A percentile compares a stretch with the other conserved stretches of the same genome.
These are phyloP conservation scores for Nesometra sesokonis DNA, from an alignment of 35 echinoderm and acorn worm genomes.

Conservation along the genomic window DNA sequence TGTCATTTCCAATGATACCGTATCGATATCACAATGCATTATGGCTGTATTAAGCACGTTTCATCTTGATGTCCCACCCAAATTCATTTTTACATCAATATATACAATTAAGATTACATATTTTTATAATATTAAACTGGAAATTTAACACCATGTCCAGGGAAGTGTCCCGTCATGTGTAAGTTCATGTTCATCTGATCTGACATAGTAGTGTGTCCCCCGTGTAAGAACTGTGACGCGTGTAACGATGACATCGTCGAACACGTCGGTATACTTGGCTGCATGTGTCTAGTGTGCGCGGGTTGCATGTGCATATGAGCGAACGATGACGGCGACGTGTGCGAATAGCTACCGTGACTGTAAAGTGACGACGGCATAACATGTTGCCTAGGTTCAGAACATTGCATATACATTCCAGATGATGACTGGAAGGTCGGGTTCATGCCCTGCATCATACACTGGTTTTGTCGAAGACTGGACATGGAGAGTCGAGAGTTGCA, in stretches of 20 bases:
- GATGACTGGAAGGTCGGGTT: background rate
- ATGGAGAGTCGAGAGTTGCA: background rate
- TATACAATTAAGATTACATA: no score
- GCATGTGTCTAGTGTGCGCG: background rate
- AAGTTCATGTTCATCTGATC: constrained; percentile 9
- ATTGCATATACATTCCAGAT: background rate
- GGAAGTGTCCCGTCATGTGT: constrained; percentile 12
- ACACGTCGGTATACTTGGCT: constrained; percentile 8
- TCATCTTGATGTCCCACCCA: no score
- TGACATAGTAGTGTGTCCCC: background rate
- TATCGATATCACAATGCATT: no score
- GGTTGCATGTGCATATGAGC: background rate
- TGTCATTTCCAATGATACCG: no score
- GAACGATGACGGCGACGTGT: background rate
- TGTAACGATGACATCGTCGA: background rate
- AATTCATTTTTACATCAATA: no score
- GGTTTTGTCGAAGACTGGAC: background rate
- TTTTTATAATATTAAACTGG: background rate
- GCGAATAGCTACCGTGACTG: background rate
- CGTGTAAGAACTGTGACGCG: background rate
- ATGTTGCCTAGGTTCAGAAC: background rate
- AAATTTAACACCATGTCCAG: constrained; percentile 6
- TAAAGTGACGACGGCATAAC: background rate
- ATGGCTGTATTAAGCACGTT: no score
- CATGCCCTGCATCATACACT: background rate